Percentiles rank a stretch among this genome's conserved stretches.
Evolutionary conservation across 1,140 invertebrate species (phyloP).

Genomic region (Camponotus pennsylvanicus): DNA sequence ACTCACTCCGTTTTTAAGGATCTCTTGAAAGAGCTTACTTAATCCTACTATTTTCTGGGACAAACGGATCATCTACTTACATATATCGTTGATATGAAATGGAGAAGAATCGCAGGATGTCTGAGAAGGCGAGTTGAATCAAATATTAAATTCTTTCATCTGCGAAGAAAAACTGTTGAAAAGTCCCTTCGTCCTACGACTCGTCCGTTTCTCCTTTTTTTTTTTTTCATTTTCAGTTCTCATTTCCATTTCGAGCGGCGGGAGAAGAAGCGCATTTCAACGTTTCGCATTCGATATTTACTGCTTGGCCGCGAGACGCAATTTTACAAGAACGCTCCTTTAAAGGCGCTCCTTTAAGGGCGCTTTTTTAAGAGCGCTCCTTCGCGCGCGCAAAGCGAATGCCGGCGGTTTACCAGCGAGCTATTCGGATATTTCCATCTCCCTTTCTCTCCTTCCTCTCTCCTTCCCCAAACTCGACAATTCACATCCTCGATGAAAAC

Average conservation of each 20-base stretch:
- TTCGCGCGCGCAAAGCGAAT: slow-evolving; percentile 28
- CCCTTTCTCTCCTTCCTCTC: no score
- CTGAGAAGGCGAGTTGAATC: background rate
- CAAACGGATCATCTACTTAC: slow-evolving; percentile 18
- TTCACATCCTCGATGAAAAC: slow-evolving; percentile 51
- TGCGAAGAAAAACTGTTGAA: slow-evolving; percentile 21
- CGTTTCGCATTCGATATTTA: slow-evolving; percentile 59
- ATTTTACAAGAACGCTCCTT: slow-evolving; percentile 48
- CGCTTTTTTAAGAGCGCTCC: background rate
- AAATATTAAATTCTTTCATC: slow-evolving; percentile 43
- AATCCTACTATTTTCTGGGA: background rate
- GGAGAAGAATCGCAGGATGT: background rate
- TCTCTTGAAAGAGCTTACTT: slow-evolving; percentile 5
- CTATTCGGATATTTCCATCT: slow-evolving; percentile 41
- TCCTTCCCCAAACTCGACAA: slow-evolving; percentile 17
- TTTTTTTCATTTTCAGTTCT: slow-evolving; percentile 33
- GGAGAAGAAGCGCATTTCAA: slow-evolving; percentile 24
- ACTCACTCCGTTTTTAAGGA: slow-evolving; percentile 9
- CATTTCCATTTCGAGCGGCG: slow-evolving; percentile 50
- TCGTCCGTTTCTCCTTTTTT: background rate
- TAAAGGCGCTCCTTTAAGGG: slow-evolving; percentile 5
- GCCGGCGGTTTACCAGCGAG: slow-evolving; percentile 21
- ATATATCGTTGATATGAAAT: background rate
- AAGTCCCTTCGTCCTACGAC: background rate
- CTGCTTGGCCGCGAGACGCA: slow-evolving; percentile 42